Evolutionary conservation across 2,797 vertebrate species (phyloP).

Genomic region (Muscicapa comitata): DNA sequence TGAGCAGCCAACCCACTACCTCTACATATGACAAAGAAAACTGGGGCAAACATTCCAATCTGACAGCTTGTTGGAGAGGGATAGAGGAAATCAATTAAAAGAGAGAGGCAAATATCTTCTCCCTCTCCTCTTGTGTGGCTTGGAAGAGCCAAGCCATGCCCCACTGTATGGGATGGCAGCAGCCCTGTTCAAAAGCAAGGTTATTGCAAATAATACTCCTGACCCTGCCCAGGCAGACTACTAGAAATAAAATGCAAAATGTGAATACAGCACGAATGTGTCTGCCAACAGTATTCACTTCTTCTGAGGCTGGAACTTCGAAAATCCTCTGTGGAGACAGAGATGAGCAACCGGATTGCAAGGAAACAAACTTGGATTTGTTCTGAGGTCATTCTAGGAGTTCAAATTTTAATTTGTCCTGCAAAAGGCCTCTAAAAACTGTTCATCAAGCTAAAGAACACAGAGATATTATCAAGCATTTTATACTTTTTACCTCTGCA

Average conservation of each 20-base stretch:
- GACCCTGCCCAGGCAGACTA: neutral
- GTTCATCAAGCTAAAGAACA: neutral
- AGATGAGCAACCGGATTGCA: neutral
- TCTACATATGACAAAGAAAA: slow-evolving; percentile 43
- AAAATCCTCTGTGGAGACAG: neutral
- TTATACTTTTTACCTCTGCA: neutral
- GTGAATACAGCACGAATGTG: neutral
- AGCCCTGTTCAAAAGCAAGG: neutral
- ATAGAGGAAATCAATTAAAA: slow-evolving; percentile 38
- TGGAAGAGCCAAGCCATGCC: neutral
- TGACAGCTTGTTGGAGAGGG: slow-evolving; percentile 45
- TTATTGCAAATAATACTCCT: neutral
- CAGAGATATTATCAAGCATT: neutral
- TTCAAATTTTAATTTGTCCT: neutral
- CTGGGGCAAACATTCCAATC: slow-evolving; percentile 39
- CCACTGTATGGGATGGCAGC: neutral
- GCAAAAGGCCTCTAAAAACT: neutral
- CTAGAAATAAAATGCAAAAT: neutral
- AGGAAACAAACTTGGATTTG: neutral
- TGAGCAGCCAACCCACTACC: slow-evolving; percentile 23
- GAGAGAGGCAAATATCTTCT: neutral
- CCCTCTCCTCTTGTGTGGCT: neutral
- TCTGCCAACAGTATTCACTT: neutral
- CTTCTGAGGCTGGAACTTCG: neutral
- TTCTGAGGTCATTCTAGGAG: neutral